These are phyloP conservation scores for Agapornis canus DNA, from an alignment of 2,797 vertebrate genomes.

Conservation along the genomic window DNA sequence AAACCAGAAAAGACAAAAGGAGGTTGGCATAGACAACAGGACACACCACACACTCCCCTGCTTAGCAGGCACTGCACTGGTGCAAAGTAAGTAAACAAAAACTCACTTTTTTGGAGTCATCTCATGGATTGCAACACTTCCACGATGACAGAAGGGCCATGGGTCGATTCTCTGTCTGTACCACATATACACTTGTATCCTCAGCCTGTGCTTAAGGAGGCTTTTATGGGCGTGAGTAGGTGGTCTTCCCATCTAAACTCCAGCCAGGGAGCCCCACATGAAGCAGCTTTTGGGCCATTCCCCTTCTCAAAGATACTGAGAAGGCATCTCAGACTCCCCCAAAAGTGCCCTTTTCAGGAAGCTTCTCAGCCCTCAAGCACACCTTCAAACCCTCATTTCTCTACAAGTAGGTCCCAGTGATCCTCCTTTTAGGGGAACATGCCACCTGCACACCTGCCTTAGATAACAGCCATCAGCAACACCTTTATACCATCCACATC, in stretches of 20 bases:
- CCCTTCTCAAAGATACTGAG: neutral
- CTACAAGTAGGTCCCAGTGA: neutral
- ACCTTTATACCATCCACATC: neutral
- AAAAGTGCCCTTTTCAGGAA: accelerated
- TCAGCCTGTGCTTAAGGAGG: accelerated
- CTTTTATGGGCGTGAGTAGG: accelerated
- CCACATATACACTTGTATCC: accelerated
- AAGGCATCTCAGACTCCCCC: neutral
- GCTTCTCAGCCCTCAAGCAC: neutral
- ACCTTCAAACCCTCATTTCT: accelerated
- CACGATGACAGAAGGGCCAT: accelerated
- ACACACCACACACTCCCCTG: accelerated
- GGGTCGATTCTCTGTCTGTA: accelerated
- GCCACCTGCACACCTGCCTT: neutral
- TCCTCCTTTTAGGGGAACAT: neutral
- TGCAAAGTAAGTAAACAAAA: neutral
- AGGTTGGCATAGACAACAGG: neutral
- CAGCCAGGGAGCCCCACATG: accelerated
- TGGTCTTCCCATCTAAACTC: accelerated
- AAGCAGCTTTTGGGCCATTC: accelerated
- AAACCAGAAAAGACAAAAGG: neutral
- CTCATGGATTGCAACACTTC: neutral
- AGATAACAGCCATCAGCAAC: neutral
- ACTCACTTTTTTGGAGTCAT: neutral
- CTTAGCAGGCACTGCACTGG: neutral